Evolutionary conservation across 2,797 vertebrate species (phyloP).

Genomic region (Hypotaenidia philippensis): DNA sequence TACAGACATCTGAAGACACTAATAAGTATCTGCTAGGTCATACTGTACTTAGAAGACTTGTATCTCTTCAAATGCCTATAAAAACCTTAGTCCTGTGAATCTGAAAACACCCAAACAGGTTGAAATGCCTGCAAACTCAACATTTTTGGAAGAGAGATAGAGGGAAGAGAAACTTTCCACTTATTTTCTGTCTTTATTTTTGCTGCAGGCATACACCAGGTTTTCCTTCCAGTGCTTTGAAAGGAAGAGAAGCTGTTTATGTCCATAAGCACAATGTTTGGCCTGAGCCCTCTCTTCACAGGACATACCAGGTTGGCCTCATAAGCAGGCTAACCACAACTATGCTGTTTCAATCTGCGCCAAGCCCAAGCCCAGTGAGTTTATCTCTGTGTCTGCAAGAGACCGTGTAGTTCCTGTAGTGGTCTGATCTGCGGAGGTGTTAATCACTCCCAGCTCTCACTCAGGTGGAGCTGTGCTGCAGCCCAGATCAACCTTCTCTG

Average conservation of each 20-base stretch:
- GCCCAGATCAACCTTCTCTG: not conserved
- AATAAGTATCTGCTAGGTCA: not conserved
- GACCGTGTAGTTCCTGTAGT: not conserved
- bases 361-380: not conserved
- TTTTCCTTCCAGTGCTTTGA: not conserved
- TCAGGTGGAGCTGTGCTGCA: not conserved
- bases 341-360: not conserved
- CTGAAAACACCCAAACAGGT: not conserved
- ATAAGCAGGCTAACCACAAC: not conserved
- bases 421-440: not conserved
- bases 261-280: not conserved
- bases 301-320: not conserved
- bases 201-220: not conserved
- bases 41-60: not conserved
- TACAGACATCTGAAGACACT: not conserved
- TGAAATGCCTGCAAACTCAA: not conserved
- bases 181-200: not conserved
- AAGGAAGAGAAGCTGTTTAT: not conserved
- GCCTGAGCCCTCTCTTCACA: not conserved
- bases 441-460: not conserved
- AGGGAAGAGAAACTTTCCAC: not conserved
- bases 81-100: not conserved
- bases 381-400: slow-evolving; percentile 9
- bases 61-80: not conserved
- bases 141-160: not conserved